Conservation (phyloP, 2,888 invertebrate species). For the Iphiclides podalirius region DNA sequence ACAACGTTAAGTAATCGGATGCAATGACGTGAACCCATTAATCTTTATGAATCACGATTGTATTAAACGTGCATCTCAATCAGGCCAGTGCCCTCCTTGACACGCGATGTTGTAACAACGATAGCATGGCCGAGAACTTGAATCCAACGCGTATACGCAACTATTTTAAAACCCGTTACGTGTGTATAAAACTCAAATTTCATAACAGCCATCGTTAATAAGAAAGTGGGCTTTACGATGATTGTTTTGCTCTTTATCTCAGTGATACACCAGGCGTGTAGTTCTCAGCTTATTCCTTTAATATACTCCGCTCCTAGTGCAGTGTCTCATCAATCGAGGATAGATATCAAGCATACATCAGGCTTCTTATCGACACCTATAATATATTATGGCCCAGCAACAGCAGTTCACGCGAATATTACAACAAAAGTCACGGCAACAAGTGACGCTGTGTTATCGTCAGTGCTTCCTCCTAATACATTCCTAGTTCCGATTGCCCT, state of each 20-base stretch:
- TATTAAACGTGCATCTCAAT: constrained; percentile 45
- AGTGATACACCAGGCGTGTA: constrained; percentile 39
- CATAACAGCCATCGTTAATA: constrained; percentile 23
- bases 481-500: constrained; percentile 55
- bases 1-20: constrained; percentile 3
- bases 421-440: constrained; percentile 35
- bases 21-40: constrained; percentile 10
- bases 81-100: constrained; percentile 53
- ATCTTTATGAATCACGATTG: constrained; percentile 18
- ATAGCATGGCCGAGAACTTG: constrained; percentile 64
- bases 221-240: constrained; percentile 51
- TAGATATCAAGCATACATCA: constrained; percentile 65
- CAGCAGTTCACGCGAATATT: constrained; percentile 37
- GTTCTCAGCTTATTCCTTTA: constrained; percentile 47
- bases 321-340: constrained; percentile 78
- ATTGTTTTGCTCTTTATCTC: constrained; percentile 45
- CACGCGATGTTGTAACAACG: constrained; percentile 56
- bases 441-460: constrained; percentile 40
- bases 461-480: constrained; percentile 44
- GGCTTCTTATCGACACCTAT: constrained; percentile 45
- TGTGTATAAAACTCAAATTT: constrained; percentile 58
- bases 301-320: constrained; percentile 74
- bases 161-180: constrained; percentile 64
- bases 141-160: constrained; percentile 49
- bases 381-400: constrained; percentile 54